Conservation (phyloP, 1,140 invertebrate species). For the Drosophila santomea region DNA sequence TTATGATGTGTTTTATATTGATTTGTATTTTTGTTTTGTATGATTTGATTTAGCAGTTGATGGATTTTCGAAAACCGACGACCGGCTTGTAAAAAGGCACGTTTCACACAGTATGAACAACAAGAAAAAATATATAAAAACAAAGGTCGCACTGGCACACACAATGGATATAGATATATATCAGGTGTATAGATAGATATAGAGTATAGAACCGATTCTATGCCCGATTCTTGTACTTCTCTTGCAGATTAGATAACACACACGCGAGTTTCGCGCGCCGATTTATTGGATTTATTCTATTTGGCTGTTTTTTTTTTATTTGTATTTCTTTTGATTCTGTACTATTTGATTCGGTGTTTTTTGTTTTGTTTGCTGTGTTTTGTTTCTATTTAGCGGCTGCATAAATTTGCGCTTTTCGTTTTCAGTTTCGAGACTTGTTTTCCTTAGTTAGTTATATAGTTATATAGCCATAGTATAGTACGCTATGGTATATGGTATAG, state of each 20-base stretch:
- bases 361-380: conserved; percentile 11
- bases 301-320: conserved; percentile 1
- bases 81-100: conserved; percentile 3
- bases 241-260: conserved; percentile 78
- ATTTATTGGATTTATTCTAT: conserved; percentile 51
- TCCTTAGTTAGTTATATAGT: background rate
- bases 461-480: background rate
- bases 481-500: background rate
- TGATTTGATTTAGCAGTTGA: background rate
- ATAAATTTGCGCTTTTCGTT: conserved; percentile 24
- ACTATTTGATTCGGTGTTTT: conserved; percentile 2
- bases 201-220: conserved; percentile 14
- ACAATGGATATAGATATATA: conserved; percentile 19
- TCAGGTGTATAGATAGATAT: conserved; percentile 12
- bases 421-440: conserved; percentile 13
- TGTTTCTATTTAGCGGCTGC: conserved; percentile 20
- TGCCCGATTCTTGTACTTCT: conserved; percentile 38
- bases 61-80: background rate
- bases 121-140: conserved; percentile 35
- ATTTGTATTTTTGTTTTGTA: conserved; percentile 10
- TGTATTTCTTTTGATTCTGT: background rate
- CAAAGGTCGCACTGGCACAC: conserved; percentile 41
- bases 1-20: background rate
- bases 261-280: conserved; percentile 60
- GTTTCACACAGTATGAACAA: conserved; percentile 15